Conservation (phyloP, 2,113 vertebrate genomes). For the Neotoma lepida region DNA sequence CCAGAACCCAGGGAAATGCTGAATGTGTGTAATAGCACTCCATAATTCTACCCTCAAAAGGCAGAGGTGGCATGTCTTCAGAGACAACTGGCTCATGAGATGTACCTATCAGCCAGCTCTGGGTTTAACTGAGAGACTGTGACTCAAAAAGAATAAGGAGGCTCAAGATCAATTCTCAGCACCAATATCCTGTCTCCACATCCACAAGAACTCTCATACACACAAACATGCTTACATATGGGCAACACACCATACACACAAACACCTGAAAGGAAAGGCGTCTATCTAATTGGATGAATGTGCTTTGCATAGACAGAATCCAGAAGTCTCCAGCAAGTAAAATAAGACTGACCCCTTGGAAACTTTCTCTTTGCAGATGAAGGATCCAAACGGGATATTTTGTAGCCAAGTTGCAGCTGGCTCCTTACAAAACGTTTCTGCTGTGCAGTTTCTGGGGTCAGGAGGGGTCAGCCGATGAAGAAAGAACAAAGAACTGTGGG, state of each 20-base stretch:
- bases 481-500: neutral
- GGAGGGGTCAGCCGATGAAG: conserved; percentile 27
- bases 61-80: neutral
- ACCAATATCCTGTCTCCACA: neutral
- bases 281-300: conserved; percentile 74
- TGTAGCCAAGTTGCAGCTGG: conserved; percentile 52
- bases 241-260: neutral
- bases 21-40: neutral
- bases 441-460: conserved; percentile 47
- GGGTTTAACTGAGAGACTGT: too few species aligned
- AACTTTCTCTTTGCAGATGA: conserved; percentile 49
- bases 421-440: conserved; percentile 23
- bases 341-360: conserved; percentile 57
- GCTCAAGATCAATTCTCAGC: neutral
- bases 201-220: neutral
- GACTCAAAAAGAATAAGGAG: neutral
- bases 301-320: conserved; percentile 74
- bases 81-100: neutral
- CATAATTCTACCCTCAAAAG: neutral
- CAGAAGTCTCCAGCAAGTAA: conserved; percentile 65
- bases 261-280: conserved; percentile 5
- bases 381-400: conserved; percentile 57
- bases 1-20: neutral
- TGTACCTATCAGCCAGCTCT: neutral
- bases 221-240: accelerated